Evolutionary conservation across 2,888 invertebrate genomes (phyloP).

Genomic region (Gasteruption jaculator): DNA sequence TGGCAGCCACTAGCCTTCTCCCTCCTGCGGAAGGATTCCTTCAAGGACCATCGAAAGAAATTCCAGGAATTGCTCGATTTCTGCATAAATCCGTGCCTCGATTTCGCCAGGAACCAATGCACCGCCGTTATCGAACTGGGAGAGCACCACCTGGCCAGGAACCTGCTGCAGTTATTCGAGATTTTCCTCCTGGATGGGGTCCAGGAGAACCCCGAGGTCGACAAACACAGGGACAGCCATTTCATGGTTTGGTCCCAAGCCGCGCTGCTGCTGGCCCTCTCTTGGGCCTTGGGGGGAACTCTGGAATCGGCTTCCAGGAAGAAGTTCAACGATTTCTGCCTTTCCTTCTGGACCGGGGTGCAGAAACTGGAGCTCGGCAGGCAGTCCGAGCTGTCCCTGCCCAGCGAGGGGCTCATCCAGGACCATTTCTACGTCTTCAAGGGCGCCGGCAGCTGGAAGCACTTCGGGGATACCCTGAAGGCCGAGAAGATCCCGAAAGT

Average conservation of each 20-base stretch:
- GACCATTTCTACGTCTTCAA: conserved; percentile 61
- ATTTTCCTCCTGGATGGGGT: conserved; percentile 44
- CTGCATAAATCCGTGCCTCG: conserved; percentile 57
- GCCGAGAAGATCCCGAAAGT: conserved; percentile 45
- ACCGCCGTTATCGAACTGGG: conserved; percentile 43
- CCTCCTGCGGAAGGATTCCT: conserved; percentile 26
- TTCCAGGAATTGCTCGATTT: conserved; percentile 52
- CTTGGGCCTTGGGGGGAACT: conserved; percentile 56
- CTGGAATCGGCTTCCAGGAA: conserved; percentile 50
- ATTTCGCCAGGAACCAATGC: conserved; percentile 54
- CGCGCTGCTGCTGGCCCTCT: conserved; percentile 53
- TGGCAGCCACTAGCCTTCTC: conserved; percentile 55
- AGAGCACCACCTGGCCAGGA: conserved; percentile 44
- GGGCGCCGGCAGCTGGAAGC: conserved; percentile 58
- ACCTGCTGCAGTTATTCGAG: conserved; percentile 43
- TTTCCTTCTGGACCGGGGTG: conserved; percentile 44
- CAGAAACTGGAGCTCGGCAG: conserved; percentile 54
- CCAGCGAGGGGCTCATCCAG: conserved; percentile 55
- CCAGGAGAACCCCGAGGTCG: conserved; percentile 38
- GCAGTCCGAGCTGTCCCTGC: conserved; percentile 56
- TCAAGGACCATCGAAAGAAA: conserved; percentile 33
- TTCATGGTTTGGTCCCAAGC: conserved; percentile 55
- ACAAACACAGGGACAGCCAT: conserved; percentile 42
- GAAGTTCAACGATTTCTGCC: conserved; percentile 48
- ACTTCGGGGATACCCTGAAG: conserved; percentile 57